Evolutionary conservation across 2,888 invertebrate genomes (phyloP), one percentile per base, ranked within the genome.

Genomic region (Drosophila ezoana): DNA sequence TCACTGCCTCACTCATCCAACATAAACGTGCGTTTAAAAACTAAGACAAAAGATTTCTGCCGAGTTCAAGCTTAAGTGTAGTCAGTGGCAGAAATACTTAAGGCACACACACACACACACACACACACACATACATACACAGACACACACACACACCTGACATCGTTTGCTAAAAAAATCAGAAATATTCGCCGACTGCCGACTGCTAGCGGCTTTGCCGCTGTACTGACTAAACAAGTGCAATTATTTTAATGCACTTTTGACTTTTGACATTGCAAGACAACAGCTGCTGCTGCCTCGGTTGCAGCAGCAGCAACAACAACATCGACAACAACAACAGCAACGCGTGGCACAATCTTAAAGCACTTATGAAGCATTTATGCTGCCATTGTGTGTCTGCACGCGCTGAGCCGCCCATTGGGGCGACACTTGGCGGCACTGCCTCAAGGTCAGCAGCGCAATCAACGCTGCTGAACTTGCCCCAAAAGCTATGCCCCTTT

Each of bases 171-270:
- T 37, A 9, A 51, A 45, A 56, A 67, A 79, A 73, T 74, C 73
- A 73, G 51, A 72, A 47, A 51, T 45, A 47, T 44, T 62, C 65
- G 18, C 59, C 20, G 53, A 40, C 66, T 62, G 47, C 37, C 37
- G 35, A 45, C 57, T 56, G 58, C 52, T 65, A 45, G 53, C 59
- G 40, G 72, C 49, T 70, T 64, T 62, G 76, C 57, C 72, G 72
- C 14, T 74, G 82, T 62, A 54, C 48, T 54, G 69, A 72, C 79
- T 76, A 77, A 89, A 58, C 85, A 87, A 89, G 89, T 81, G 90
- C 90, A 91, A 91, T 91, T 91, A 91, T 91, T 91, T 91, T 91
- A 91, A 91, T 91, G 91, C 85, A 91, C 87, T 90, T 90, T 91
- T 90, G 87, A 91, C 89, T 90, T 90, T 81, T 75, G 87, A 87